phyloP scores from a whole-genome alignment of 2,888 invertebrate genomes.

The Cheilosia grossa region DNA sequence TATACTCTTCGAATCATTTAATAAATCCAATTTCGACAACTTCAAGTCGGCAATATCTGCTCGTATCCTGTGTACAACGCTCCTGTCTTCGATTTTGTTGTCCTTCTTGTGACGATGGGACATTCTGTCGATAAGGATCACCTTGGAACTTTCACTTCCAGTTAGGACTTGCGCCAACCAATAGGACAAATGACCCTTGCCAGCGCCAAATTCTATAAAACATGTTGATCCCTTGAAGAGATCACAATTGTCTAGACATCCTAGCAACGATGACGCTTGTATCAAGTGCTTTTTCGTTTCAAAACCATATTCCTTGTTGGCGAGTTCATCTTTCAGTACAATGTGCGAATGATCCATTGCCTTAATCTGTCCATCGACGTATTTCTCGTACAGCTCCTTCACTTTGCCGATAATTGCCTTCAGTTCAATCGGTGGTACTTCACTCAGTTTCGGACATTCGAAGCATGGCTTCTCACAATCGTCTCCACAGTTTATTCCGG shows the following conservation, averaged over 20 bases:
- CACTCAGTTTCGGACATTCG: constrained; percentile 80
- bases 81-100: constrained; percentile 85
- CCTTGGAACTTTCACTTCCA: constrained; percentile 84
- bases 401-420: constrained; percentile 83
- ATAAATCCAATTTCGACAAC: constrained; percentile 84
- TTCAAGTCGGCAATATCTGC: constrained; percentile 92
- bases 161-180: constrained; percentile 88
- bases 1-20: constrained; percentile 83
- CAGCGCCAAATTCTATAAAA: constrained; percentile 94
- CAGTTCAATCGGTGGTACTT: constrained; percentile 81
- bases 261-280: constrained; percentile 91
- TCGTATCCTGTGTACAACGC: constrained; percentile 86
- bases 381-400: constrained; percentile 81
- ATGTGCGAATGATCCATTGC: constrained; percentile 83
- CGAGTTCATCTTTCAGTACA: constrained; percentile 84
- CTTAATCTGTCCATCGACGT: constrained; percentile 81
- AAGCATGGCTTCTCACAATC: constrained; percentile 47
- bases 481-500: constrained; percentile 79
- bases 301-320: constrained; percentile 85
- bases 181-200: constrained; percentile 93
- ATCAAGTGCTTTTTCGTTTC: constrained; percentile 89
- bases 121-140: constrained; percentile 91
- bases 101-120: constrained; percentile 92
- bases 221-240: constrained; percentile 87
- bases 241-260: constrained; percentile 86